Conservation (phyloP, 1,140 invertebrate species). For the Dreissena rostriformis region DNA sequence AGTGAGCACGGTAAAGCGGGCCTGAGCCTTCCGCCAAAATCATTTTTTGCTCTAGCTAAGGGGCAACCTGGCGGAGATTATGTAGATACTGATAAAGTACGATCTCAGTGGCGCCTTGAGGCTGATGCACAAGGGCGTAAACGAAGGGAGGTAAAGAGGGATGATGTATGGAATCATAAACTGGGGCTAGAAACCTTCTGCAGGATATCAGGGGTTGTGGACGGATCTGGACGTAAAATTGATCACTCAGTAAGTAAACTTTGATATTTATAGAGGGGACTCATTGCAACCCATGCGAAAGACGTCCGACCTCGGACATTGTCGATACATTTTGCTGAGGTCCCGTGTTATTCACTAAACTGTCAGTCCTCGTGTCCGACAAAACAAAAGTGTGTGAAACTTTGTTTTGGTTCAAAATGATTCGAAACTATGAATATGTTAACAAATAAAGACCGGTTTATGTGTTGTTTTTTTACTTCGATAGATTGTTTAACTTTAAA, state of each 20-base stretch:
- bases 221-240: conserved; percentile 9
- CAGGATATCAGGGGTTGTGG: conserved; percentile 21
- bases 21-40: conserved; percentile 9
- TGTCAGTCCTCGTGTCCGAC: too few species aligned
- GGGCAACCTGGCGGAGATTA: conserved; percentile 33
- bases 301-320: too few species aligned
- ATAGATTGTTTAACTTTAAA: too few species aligned
- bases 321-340: too few species aligned
- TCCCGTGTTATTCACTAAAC: too few species aligned
- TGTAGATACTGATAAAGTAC: conserved; percentile 29
- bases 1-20: not conserved
- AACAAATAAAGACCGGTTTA: too few species aligned
- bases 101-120: conserved; percentile 16
- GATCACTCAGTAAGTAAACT: conserved; percentile 12
- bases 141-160: not conserved
- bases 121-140: not conserved
- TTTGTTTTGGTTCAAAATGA: too few species aligned
- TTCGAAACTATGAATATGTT: too few species aligned
- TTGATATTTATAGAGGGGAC: too few species aligned
- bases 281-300: too few species aligned
- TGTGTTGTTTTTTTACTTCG: too few species aligned
- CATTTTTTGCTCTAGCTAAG: conserved; percentile 42
- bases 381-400: too few species aligned
- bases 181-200: not conserved
- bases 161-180: not conserved